A percentile compares a stretch with the other conserved stretches of the same genome.
Conservation (phyloP, 2,888 invertebrate genomes). For the Zelleria hepariella region DNA sequence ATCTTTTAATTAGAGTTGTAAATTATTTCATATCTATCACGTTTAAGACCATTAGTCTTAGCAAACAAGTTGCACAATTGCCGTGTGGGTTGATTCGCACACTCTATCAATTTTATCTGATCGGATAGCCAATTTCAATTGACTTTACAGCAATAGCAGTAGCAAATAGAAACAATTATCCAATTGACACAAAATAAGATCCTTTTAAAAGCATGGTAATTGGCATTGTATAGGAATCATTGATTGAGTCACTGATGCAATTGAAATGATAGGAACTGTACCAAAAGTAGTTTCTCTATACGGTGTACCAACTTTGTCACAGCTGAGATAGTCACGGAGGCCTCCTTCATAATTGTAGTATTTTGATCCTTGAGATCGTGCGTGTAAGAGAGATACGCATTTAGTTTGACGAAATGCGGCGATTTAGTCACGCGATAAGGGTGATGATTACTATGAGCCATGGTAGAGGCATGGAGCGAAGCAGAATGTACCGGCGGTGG, state of each 20-base stretch:
- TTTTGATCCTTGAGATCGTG: neutral
- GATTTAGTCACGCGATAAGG: conserved; percentile 7
- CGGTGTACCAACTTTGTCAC: too few relatives aligned
- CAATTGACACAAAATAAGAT: too few relatives aligned
- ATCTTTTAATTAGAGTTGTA: conserved; percentile 3
- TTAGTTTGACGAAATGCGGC: neutral
- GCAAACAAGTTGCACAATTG: neutral
- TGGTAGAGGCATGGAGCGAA: conserved; percentile 18
- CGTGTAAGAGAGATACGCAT: neutral
- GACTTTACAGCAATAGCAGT: neutral
- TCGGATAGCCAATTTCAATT: neutral
- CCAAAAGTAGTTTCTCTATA: too few relatives aligned
- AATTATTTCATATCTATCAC: neutral
- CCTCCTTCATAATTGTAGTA: neutral
- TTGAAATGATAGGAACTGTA: neutral
- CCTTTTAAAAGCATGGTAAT: too few relatives aligned
- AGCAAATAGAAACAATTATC: neutral
- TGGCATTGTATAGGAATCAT: too few relatives aligned
- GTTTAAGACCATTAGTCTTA: conserved; percentile 1
- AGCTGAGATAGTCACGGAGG: neutral
- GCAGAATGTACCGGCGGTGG: conserved; percentile 45
- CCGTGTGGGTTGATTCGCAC: neutral
- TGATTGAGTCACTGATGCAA: neutral
- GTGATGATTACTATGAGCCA: conserved; percentile 24
- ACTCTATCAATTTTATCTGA: neutral